Evolutionary conservation across 2,797 vertebrate species (phyloP).

Genomic region (Melanotaenia trifasciata): DNA sequence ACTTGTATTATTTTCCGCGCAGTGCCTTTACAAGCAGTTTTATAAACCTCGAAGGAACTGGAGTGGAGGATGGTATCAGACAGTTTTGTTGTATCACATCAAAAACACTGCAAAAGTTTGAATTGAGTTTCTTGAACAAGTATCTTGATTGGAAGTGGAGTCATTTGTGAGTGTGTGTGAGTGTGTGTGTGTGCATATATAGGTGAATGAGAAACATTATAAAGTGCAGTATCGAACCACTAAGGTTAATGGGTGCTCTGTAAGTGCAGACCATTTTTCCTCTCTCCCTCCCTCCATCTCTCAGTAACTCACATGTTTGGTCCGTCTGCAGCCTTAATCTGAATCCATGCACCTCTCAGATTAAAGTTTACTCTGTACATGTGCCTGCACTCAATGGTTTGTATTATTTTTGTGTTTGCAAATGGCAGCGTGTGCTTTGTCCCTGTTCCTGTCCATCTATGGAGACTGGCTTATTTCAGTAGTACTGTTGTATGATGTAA

Average conservation of each 20-base stretch:
- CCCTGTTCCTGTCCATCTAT: too few species aligned
- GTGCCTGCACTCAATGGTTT: background rate
- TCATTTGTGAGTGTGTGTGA: background rate
- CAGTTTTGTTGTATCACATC: background rate
- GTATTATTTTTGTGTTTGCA: background rate
- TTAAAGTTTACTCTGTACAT: constrained; percentile 25
- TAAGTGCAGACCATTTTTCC: background rate
- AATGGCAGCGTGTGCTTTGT: background rate
- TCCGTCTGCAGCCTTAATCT: constrained; percentile 22
- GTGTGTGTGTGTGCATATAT: background rate
- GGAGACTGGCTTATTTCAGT: background rate
- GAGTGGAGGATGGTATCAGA: background rate
- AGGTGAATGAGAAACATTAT: background rate
- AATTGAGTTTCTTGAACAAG: background rate
- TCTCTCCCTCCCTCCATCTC: background rate
- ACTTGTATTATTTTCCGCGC: background rate
- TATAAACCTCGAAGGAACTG: background rate
- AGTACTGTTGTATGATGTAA: background rate
- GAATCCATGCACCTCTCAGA: constrained; percentile 18
- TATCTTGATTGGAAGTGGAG: background rate
- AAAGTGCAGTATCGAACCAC: background rate
- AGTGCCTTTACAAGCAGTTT: background rate
- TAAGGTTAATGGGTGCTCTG: background rate
- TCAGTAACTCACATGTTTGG: constrained; percentile 21
- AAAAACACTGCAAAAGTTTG: background rate